These are phyloP conservation scores for Parochlus steinenii DNA, from an alignment of 2,888 invertebrate genomes.

Conservation along the genomic window DNA sequence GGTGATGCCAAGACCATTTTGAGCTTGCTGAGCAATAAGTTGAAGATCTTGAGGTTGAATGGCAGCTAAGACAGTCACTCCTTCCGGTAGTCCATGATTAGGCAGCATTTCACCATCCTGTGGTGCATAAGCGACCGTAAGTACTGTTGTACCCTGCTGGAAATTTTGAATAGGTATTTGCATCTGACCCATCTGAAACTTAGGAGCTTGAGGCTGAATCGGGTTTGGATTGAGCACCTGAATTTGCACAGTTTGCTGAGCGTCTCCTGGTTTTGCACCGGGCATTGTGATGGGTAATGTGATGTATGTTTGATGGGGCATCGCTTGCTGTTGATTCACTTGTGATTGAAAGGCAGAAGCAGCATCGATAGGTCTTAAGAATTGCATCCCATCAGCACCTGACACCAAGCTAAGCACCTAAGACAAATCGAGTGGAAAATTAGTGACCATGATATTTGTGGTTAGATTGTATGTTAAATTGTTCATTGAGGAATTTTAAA, in stretches of 20 bases:
- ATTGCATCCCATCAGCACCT: conserved; percentile 57
- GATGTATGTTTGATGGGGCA: conserved; percentile 44
- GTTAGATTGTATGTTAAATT: neutral
- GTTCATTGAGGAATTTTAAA: neutral
- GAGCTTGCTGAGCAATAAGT: conserved; percentile 30
- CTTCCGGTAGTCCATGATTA: conserved; percentile 33
- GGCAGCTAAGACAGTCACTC: conserved; percentile 49
- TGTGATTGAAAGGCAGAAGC: conserved; percentile 24
- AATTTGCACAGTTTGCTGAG: conserved; percentile 62
- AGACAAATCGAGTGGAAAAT: neutral
- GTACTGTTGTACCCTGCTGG: conserved; percentile 55
- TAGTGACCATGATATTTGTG: neutral
- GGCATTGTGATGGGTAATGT: conserved; percentile 65
- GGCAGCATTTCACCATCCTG: conserved; percentile 42
- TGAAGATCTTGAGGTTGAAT: conserved; percentile 55
- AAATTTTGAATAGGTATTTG: conserved; percentile 62
- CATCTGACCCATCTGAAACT: conserved; percentile 52
- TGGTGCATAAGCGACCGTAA: conserved; percentile 58
- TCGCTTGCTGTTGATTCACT: conserved; percentile 14
- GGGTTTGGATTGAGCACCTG: conserved; percentile 49
- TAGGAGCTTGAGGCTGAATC: conserved; percentile 36
- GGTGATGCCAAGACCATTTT: conserved; percentile 18
- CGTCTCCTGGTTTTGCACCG: conserved; percentile 56
- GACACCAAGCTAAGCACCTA: conserved; percentile 53
- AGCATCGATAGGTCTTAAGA: conserved; percentile 46